Percentiles rank a stretch among this genome's conserved stretches.
Conservation (phyloP, 2,888 invertebrate species). For the Chrysina gloriosa region DNA sequence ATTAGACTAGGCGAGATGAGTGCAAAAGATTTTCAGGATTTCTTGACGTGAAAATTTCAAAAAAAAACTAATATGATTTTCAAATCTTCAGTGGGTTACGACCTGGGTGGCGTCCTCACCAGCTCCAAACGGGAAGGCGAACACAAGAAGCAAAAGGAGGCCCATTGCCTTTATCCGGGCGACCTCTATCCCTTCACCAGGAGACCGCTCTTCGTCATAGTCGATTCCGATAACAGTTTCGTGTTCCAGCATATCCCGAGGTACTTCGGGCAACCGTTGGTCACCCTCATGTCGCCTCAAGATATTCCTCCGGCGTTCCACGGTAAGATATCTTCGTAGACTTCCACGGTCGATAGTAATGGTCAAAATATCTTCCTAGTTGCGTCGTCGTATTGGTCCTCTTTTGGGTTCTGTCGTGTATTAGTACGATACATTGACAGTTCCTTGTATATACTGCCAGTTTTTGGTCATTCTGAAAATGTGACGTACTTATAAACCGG, state of each 20-base stretch:
- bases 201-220: constrained; percentile 91
- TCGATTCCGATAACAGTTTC: constrained; percentile 96
- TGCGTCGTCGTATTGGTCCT: no score
- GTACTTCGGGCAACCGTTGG: constrained; percentile 93
- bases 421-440: no score
- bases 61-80: no score
- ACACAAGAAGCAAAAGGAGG: constrained; percentile 72
- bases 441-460: no score
- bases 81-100: constrained; percentile 80
- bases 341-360: not conserved
- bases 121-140: constrained; percentile 84
- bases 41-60: no score
- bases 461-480: no score
- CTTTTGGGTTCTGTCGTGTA: no score
- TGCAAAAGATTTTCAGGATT: no score
- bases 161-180: constrained; percentile 89
- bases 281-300: constrained; percentile 93
- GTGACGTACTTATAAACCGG: no score
- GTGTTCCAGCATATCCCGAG: constrained; percentile 90
- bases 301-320: constrained; percentile 87
- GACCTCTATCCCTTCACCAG: constrained; percentile 94
- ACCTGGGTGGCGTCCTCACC: constrained; percentile 90
- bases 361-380: no score
- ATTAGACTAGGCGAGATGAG: no score
- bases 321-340: constrained; percentile 68